Percentiles rank a stretch among this genome's conserved stretches.
phyloP scores from a whole-genome alignment of 23 tunicate species.

The Halocynthia roretzi region DNA sequence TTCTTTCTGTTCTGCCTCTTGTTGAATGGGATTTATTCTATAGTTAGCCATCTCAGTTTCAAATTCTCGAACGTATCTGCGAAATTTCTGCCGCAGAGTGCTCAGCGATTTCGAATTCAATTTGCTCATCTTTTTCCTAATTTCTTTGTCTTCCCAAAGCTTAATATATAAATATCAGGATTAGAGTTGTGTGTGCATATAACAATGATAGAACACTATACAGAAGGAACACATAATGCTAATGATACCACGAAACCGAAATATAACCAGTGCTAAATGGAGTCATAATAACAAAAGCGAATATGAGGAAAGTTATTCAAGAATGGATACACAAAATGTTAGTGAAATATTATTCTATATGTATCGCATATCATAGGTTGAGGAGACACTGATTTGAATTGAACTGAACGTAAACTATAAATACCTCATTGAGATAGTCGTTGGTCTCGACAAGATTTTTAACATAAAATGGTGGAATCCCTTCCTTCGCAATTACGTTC shows the following conservation, averaged over 20 bases:
- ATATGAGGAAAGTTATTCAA: too few species aligned
- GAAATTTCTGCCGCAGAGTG: conserved; percentile 65
- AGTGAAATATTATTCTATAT: too few species aligned
- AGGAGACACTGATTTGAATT: neutral
- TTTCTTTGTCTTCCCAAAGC: conserved; percentile 86
- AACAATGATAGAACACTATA: too few species aligned
- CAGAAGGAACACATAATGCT: too few species aligned
- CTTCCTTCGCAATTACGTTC: conserved; percentile 83
- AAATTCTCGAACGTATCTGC: conserved; percentile 85
- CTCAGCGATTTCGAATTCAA: conserved; percentile 40
- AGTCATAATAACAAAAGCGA: too few species aligned
- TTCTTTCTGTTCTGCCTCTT: conserved; percentile 9
- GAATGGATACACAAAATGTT: too few species aligned
- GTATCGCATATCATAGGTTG: too few species aligned
- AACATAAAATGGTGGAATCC: conserved; percentile 76
- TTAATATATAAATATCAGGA: neutral
- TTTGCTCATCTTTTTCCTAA: conserved; percentile 68
- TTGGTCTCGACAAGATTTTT: conserved; percentile 71
- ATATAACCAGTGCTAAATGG: too few species aligned
- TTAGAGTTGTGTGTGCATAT: too few species aligned
- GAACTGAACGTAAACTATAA: neutral
- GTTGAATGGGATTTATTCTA: conserved; percentile 61
- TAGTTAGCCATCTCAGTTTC: conserved; percentile 69
- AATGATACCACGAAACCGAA: too few species aligned
- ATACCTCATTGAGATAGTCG: conserved; percentile 53